These are phyloP conservation scores for Drosophila chauvacae DNA, from an alignment of 1,140 invertebrate genomes.

Conservation along the genomic window DNA sequence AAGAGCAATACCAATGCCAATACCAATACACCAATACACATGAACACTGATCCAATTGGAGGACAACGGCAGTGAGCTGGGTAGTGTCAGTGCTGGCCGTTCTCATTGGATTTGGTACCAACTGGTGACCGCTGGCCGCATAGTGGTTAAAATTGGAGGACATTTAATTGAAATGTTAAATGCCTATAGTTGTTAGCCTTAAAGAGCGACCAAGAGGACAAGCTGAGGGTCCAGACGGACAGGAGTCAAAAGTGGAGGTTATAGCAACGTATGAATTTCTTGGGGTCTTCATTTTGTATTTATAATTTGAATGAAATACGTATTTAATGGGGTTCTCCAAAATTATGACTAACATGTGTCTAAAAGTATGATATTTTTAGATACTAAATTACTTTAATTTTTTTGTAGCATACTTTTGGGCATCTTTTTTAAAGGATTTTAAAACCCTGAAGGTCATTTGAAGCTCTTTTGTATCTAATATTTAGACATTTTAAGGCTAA, in stretches of 20 bases:
- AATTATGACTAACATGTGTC: not conserved
- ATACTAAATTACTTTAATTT: too few species aligned
- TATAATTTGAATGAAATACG: not conserved
- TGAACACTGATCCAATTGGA: slow-evolving; percentile 24
- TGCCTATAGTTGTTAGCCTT: not conserved
- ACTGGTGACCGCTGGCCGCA: slow-evolving; percentile 23
- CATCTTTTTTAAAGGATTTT: not conserved
- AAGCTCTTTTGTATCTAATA: not conserved
- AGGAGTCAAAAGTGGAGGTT: not conserved
- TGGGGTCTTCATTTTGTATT: not conserved
- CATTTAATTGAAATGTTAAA: not conserved
- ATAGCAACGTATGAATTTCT: not conserved
- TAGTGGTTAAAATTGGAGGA: slow-evolving; percentile 1
- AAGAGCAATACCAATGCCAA: slow-evolving; percentile 8
- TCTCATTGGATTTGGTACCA: slow-evolving; percentile 15
- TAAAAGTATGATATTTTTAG: not conserved
- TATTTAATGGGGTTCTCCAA: not conserved
- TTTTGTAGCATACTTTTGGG: not conserved
- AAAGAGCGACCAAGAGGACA: not conserved
- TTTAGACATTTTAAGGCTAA: not conserved
- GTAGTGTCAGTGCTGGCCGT: slow-evolving; percentile 51
- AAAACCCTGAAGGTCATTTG: not conserved
- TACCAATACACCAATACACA: slow-evolving; percentile 6
- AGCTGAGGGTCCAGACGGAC: too few species aligned
- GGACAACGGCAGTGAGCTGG: slow-evolving; percentile 32